A percentile compares a stretch with the other conserved stretches of the same genome.
Evolutionary conservation across 2,888 invertebrate genomes (phyloP).

Genomic region (Cloeon dipterum): DNA sequence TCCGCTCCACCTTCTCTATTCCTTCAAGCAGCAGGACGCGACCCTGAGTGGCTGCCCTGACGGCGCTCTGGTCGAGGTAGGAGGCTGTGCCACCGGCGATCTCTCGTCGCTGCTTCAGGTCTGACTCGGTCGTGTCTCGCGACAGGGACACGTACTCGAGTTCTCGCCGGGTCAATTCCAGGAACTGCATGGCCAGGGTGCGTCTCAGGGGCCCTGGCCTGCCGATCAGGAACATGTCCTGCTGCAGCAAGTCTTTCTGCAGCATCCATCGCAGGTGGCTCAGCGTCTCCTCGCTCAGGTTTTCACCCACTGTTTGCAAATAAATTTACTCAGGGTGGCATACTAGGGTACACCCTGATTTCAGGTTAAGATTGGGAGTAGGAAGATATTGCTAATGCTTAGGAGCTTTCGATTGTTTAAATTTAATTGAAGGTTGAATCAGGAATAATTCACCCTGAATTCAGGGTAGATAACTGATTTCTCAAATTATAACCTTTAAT

Average conservation of each 20-base stretch:
- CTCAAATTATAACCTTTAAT: no score
- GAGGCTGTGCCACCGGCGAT: conserved; percentile 68
- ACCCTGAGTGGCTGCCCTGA: conserved; percentile 74
- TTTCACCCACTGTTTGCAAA: conserved; percentile 30
- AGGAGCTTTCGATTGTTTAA: no score
- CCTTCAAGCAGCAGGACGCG: conserved; percentile 80
- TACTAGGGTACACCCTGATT: neutral
- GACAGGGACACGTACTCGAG: conserved; percentile 84
- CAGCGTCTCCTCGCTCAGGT: conserved; percentile 44
- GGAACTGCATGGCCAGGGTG: conserved; percentile 63
- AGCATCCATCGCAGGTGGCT: conserved; percentile 86
- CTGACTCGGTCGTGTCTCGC: conserved; percentile 90
- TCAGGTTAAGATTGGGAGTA: conserved; percentile 9
- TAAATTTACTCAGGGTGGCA: conserved; percentile 6
- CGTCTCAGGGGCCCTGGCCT: conserved; percentile 67
- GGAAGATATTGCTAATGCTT: no score
- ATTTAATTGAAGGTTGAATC: no score
- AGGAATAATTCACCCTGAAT: no score
- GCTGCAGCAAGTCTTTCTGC: conserved; percentile 78
- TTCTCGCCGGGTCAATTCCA: conserved; percentile 74
- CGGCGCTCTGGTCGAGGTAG: conserved; percentile 92
- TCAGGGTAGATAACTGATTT: no score
- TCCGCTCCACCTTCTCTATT: conserved; percentile 91
- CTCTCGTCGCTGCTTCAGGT: conserved; percentile 86
- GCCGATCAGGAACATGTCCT: conserved; percentile 89